A percentile compares a stretch with the other conserved stretches of the same genome.
phyloP scores from a whole-genome alignment of 1,140 invertebrate genomes.

The Drosophila lowei region DNA sequence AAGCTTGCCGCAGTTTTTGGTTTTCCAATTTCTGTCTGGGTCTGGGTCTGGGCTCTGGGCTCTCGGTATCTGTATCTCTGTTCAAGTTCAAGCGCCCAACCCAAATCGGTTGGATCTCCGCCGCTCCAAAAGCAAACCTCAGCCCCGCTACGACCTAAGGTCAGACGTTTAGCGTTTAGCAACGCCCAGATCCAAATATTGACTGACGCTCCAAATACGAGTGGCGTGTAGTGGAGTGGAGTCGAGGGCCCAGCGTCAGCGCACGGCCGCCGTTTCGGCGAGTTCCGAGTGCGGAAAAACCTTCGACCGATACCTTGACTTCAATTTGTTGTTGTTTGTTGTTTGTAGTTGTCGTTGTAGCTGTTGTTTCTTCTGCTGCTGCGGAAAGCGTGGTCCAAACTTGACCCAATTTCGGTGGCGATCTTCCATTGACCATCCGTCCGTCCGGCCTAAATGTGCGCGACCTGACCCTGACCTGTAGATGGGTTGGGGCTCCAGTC shows the following conservation, averaged over 20 bases:
- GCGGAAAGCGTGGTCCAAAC: constrained; percentile 1
- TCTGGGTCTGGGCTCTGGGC: background rate
- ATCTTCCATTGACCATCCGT: too few relatives aligned
- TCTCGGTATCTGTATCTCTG: constrained; percentile 7
- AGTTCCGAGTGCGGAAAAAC: constrained; percentile 60
- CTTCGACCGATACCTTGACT: constrained; percentile 67
- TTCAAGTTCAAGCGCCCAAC: constrained; percentile 77
- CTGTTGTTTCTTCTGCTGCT: constrained; percentile 5
- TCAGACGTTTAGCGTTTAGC: constrained; percentile 65
- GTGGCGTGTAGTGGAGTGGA: constrained; percentile 2
- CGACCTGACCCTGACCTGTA: too few relatives aligned
- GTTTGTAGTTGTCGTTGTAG: constrained; percentile 1
- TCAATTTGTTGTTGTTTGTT: constrained; percentile 46
- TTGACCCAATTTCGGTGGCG: too few relatives aligned
- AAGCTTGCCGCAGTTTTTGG: constrained; percentile 17
- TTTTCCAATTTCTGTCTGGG: constrained; percentile 51
- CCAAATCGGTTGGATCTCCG: constrained; percentile 44
- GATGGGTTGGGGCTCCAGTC: too few relatives aligned
- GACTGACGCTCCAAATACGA: constrained; percentile 67
- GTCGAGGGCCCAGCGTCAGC: constrained; percentile 5
- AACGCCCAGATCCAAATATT: constrained; percentile 75
- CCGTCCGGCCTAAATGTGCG: too few relatives aligned
- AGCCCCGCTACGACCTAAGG: constrained; percentile 40
- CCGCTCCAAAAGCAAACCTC: background rate
- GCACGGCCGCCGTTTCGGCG: background rate